Evolutionary conservation across 2,113 vertebrate species (phyloP), one percentile per base, ranked within the genome.

Genomic region (Dolichallabes microphthalmus): DNA sequence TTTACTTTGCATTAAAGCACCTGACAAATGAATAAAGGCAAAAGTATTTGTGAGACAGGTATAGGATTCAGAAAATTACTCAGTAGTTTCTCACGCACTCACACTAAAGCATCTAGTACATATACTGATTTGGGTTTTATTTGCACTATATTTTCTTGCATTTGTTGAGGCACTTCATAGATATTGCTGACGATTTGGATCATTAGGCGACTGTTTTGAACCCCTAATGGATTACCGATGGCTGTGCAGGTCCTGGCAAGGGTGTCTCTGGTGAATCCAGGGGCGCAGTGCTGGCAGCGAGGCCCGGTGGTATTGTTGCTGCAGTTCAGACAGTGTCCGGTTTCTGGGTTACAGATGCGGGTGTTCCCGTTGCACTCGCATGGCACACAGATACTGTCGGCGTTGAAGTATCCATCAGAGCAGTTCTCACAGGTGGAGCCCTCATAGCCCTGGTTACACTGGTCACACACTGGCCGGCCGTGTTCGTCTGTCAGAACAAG

Each of bases 361-460:
- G 93, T 94, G 0, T 97, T 96, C 22, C 94, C 94, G 0, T 92
- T 93, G 90, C 96, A 97, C 0, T 93, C 57, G 11, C 96, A 97
- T 0, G 83, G 90, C 4, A 91, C 50, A 0, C 96, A 97, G 92
- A 96, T 93, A 91, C 94, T 96, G 93, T 96, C 95, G 0, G 93
- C 94, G 87, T 94, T 95, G 91, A 95, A 96, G 93, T 94, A 96
- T 78, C 96, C 96, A 0, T 91, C 88, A 61, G 87, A 91, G 55
- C 96, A 97, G 14, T 71, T 87, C 86, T 94, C 92, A 82, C 96
- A 97, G 90, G 94, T 94, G 5, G 52, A 73, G 64, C 96, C 96
- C 0, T 90, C 90, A 90, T 96, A 97, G 14, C 94, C 95, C 0
- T 86, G 80, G 35, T 63, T 93, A 87, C 96, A 97, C 61, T 90